phyloP scores from a whole-genome alignment of 2,797 vertebrate species.

The Dipus sagitta region DNA sequence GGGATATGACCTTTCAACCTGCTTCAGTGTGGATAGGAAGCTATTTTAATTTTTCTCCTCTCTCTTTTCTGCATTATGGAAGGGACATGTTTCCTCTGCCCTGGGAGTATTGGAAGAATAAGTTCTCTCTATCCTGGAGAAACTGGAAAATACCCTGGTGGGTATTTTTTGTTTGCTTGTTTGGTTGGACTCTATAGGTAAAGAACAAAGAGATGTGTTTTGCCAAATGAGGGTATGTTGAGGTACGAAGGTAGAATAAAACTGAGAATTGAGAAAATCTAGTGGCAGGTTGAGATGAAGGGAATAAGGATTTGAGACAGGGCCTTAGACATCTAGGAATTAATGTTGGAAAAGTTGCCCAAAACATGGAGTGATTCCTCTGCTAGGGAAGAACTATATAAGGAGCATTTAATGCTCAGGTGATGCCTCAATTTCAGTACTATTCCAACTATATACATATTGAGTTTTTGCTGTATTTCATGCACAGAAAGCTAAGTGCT shows the following conservation, averaged over 20 bases:
- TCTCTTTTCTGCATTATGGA: background rate
- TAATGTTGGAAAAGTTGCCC: background rate
- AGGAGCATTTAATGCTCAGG: background rate
- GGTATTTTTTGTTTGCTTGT: background rate
- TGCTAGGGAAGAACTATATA: background rate
- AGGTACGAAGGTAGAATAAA: background rate
- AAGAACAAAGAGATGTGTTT: background rate
- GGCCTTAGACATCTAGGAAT: background rate
- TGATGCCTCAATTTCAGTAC: background rate
- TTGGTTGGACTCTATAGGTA: background rate
- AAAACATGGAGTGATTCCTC: background rate
- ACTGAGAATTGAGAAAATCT: background rate
- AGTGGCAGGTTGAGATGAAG: background rate
- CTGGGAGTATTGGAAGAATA: constrained; percentile 1
- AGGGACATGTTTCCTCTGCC: background rate
- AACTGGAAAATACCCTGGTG: no score
- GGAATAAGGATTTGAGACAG: background rate
- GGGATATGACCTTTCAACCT: background rate
- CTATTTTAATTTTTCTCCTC: background rate
- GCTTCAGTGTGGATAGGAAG: background rate
- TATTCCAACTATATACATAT: background rate
- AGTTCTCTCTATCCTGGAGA: background rate
- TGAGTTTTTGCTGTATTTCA: background rate
- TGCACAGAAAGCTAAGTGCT: background rate
- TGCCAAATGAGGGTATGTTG: background rate